These are phyloP conservation scores for Drosophila bifasciata DNA, from an alignment of 1,140 invertebrate genomes.

Conservation along the genomic window DNA sequence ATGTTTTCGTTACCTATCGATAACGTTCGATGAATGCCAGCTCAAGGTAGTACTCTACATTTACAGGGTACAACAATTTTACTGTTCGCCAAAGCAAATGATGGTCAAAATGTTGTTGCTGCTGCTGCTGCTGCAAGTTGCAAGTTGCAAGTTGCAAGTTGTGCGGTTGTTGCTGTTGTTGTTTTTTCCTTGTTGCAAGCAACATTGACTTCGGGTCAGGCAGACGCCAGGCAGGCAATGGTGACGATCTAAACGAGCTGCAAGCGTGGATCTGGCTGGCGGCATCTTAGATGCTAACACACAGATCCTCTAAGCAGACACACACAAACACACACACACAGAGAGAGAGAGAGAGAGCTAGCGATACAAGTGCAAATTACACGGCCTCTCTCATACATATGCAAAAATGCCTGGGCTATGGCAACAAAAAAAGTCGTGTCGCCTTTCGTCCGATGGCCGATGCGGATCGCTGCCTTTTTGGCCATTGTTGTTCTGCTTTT, in stretches of 20 bases:
- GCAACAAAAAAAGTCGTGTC: constrained; percentile 73
- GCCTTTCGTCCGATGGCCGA: constrained; percentile 38
- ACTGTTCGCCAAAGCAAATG: constrained; percentile 40
- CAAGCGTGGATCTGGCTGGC: constrained; percentile 62
- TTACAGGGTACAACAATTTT: constrained; percentile 29
- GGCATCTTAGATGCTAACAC: constrained; percentile 77
- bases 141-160: constrained; percentile 7
- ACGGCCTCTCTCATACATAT: constrained; percentile 71
- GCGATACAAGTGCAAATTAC: constrained; percentile 69
- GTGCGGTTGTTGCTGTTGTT: constrained; percentile 3
- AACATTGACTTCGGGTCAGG: constrained; percentile 33
- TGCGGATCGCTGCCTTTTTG: constrained; percentile 34
- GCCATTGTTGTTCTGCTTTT: constrained; percentile 54
- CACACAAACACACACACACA: constrained; percentile 25
- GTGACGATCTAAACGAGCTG: constrained; percentile 72
- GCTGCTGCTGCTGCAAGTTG: too few relatives aligned
- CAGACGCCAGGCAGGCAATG: constrained; percentile 61
- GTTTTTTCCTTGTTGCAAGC: neutral
- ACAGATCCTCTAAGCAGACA: constrained; percentile 26
- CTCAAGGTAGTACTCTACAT: too few relatives aligned
- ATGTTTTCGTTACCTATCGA: too few relatives aligned
- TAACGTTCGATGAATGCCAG: too few relatives aligned
- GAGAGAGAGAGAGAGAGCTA: neutral
- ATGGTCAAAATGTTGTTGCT: constrained; percentile 35
- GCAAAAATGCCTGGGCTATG: constrained; percentile 46